Percentiles rank a stretch among this genome's conserved stretches.
Evolutionary conservation across 2,888 invertebrate species (phyloP).

Genomic region (Malthinus flaveolus): DNA sequence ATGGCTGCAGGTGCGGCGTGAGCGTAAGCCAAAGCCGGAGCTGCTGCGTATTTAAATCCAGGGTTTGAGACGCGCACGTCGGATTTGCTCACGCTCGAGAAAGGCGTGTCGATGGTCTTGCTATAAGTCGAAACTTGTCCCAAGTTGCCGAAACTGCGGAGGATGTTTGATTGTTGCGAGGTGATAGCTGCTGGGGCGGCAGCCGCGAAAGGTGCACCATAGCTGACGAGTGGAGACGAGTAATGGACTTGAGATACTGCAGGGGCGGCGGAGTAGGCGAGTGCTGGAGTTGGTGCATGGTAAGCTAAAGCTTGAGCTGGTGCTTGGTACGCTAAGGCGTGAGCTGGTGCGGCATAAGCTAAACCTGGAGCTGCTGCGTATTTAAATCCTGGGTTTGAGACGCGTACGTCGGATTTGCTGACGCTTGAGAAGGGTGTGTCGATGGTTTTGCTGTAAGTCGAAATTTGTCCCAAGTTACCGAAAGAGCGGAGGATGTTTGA

Average conservation of each 20-base stretch:
- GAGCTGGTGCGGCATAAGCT: slow-evolving; percentile 30
- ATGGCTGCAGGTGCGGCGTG: slow-evolving; percentile 35
- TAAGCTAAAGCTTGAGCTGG: slow-evolving; percentile 63
- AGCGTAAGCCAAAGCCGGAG: slow-evolving; percentile 31
- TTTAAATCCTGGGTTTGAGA: slow-evolving; percentile 63
- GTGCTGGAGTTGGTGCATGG: slow-evolving; percentile 34
- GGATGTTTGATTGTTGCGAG: slow-evolving; percentile 63
- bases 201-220: slow-evolving; percentile 48
- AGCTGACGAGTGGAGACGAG: slow-evolving; percentile 35
- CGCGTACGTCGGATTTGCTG: slow-evolving; percentile 70
- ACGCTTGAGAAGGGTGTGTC: slow-evolving; percentile 75
- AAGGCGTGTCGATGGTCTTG: slow-evolving; percentile 72
- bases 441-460: slow-evolving; percentile 70
- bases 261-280: slow-evolving; percentile 32
- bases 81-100: slow-evolving; percentile 70
- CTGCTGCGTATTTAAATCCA: slow-evolving; percentile 44
- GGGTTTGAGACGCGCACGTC: slow-evolving; percentile 72
- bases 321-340: slow-evolving; percentile 47
- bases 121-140: slow-evolving; percentile 71
- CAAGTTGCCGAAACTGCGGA: slow-evolving; percentile 67
- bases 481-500: slow-evolving; percentile 65
- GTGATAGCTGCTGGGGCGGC: slow-evolving; percentile 60
- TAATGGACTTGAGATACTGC: slow-evolving; percentile 34
- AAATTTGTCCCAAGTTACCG: slow-evolving; percentile 71
- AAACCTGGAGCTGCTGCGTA: slow-evolving; percentile 33